These are phyloP conservation scores for Epinephelus lanceolatus DNA, from an alignment of 2,113 vertebrate genomes.

Conservation along the genomic window DNA sequence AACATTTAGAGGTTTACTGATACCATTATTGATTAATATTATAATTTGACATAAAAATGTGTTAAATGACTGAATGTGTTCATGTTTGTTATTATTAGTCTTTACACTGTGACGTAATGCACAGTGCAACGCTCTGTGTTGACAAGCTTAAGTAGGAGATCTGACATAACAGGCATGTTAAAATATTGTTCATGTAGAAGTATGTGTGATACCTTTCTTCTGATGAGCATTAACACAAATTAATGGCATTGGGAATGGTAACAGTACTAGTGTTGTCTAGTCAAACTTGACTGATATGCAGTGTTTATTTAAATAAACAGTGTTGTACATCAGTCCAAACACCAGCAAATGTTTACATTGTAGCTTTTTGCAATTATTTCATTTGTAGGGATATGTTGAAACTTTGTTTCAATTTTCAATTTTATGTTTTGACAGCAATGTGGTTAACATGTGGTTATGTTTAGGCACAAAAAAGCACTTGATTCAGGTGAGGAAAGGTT, in stretches of 20 bases:
- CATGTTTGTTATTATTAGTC: neutral
- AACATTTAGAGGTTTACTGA: neutral
- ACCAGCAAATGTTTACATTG: too few species aligned
- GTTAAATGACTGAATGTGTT: too few species aligned
- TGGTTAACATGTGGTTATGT: too few species aligned
- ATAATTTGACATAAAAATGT: neutral
- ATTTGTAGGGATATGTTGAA: too few species aligned
- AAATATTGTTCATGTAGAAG: neutral
- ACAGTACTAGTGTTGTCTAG: neutral
- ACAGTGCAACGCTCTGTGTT: neutral
- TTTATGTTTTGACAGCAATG: too few species aligned
- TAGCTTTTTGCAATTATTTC: too few species aligned
- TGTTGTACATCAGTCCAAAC: too few species aligned
- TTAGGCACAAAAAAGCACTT: too few species aligned
- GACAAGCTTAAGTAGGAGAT: neutral
- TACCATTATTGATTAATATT: neutral
- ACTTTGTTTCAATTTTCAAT: too few species aligned
- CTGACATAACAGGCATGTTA: neutral
- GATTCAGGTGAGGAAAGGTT: too few species aligned
- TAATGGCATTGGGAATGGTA: neutral
- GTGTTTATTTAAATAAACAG: neutral
- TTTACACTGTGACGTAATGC: neutral
- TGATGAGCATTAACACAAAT: neutral
- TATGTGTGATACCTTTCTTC: neutral
- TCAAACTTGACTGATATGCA: neutral